These are phyloP conservation scores for Corythornis cristatus DNA, from an alignment of 2,113 vertebrate genomes.

Conservation along the genomic window DNA sequence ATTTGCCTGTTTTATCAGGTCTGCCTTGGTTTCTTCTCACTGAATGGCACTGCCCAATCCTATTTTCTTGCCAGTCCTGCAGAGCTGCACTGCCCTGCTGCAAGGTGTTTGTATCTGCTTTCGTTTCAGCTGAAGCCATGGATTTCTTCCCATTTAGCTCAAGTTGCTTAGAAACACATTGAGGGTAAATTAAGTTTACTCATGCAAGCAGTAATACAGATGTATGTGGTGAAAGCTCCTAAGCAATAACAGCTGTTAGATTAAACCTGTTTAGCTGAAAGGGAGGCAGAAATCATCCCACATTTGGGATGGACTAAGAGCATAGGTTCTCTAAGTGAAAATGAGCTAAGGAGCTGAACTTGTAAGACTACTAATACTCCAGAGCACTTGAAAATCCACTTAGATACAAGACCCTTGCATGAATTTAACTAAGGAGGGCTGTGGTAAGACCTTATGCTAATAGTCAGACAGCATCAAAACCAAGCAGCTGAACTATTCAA, in stretches of 20 bases:
- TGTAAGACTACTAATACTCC: not conserved
- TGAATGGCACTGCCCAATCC: not conserved
- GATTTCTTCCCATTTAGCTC: conserved; percentile 24
- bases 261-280: not conserved
- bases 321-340: not conserved
- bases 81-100: not conserved
- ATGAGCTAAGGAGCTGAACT: not conserved
- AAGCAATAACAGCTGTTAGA: not conserved
- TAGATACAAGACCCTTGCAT: not conserved
- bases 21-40: not conserved
- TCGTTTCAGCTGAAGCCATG: not conserved
- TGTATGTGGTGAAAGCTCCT: not conserved
- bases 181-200: not conserved
- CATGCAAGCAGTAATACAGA: not conserved
- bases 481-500: not conserved
- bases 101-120: not conserved
- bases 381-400: not conserved
- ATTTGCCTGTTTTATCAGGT: not conserved
- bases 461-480: not conserved
- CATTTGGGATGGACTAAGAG: not conserved
- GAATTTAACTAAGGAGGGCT: not conserved
- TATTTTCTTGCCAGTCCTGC: not conserved
- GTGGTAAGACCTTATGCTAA: not conserved
- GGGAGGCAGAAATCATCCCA: not conserved
- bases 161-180: not conserved